These are phyloP conservation scores for Falcaria lacertinaria DNA, from an alignment of 2,888 invertebrate genomes.

Conservation along the genomic window DNA sequence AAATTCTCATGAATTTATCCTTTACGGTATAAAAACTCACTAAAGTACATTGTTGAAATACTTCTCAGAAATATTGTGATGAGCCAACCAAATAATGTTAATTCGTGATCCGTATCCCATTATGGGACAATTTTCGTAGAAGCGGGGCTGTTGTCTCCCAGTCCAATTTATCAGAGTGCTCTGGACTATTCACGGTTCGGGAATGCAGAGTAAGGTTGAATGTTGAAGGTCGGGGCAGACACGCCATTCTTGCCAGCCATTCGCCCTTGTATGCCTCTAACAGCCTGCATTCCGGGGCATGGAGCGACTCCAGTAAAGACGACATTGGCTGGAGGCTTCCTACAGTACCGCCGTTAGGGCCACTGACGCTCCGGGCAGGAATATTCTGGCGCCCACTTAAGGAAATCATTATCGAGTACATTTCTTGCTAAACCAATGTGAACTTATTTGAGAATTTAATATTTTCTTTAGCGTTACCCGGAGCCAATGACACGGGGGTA, in stretches of 20 bases:
- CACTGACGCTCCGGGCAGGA: no score
- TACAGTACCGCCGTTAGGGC: no score
- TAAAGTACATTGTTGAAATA: no score
- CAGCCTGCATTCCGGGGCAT: constrained; percentile 12
- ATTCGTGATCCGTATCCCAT: background rate
- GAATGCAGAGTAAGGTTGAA: constrained; percentile 14
- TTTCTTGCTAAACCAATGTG: no score
- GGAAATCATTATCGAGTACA: no score
- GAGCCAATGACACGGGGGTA: no score
- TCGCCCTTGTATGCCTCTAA: constrained; percentile 11
- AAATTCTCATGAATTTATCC: background rate
- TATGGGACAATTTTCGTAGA: background rate
- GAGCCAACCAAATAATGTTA: background rate
- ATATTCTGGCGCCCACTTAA: no score
- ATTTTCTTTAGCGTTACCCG: no score
- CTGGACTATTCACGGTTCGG: constrained; percentile 18
- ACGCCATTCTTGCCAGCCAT: constrained; percentile 13
- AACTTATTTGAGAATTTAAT: no score
- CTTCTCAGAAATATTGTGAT: background rate
- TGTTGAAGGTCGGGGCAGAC: constrained; percentile 18
- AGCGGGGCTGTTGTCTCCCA: background rate
- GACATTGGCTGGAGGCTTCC: background rate
- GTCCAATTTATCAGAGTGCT: constrained; percentile 19
- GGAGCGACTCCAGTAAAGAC: background rate
- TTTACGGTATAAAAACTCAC: background rate